Percentiles rank a stretch among this genome's conserved stretches.
Conservation (phyloP, 2,113 vertebrate genomes). For the Hemiscyllium ocellatum region DNA sequence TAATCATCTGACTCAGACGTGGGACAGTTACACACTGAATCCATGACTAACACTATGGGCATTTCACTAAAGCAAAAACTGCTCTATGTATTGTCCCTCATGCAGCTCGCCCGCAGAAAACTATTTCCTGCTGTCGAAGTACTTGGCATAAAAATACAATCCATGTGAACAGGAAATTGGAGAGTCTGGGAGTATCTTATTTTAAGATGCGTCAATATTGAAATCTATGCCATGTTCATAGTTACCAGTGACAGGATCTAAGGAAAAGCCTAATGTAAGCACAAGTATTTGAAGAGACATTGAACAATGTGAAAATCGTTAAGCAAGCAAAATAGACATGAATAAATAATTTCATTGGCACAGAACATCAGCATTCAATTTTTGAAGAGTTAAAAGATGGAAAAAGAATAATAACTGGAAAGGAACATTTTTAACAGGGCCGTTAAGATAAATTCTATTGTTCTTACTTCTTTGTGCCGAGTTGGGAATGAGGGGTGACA, state of each 20-base stretch:
- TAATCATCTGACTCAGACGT: background rate
- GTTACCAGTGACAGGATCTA: background rate
- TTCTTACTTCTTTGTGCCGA: background rate
- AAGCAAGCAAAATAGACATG: background rate
- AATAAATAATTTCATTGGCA: background rate
- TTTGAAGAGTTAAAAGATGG: background rate
- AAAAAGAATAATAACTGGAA: background rate
- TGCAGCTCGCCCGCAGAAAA: background rate
- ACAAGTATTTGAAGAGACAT: background rate
- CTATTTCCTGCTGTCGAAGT: background rate
- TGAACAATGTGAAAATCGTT: background rate
- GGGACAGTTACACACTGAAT: background rate
- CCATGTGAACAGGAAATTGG: background rate
- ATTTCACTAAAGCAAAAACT: background rate
- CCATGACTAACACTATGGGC: background rate
- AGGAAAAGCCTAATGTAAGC: background rate
- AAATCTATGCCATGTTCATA: background rate
- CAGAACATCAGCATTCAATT: background rate
- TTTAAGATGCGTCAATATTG: conserved; percentile 14
- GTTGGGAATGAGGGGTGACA: background rate
- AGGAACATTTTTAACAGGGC: background rate
- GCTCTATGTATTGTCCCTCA: background rate
- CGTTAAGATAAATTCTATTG: background rate
- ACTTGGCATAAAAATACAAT: background rate
- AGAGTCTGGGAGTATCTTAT: conserved; percentile 4